These are phyloP conservation scores for Rapana venosa DNA, from an alignment of 2,888 invertebrate genomes.

Conservation along the genomic window DNA sequence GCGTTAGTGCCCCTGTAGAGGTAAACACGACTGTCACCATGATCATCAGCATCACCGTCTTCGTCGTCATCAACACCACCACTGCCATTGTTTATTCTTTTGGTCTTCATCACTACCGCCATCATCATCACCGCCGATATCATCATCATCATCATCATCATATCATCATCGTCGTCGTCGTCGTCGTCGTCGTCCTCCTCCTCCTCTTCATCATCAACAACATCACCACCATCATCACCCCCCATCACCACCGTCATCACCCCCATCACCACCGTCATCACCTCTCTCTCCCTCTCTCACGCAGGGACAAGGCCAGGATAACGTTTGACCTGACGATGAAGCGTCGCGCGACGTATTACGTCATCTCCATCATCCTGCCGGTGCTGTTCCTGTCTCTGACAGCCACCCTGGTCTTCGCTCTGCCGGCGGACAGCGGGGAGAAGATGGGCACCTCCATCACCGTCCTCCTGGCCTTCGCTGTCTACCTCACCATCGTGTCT, in stretches of 20 bases:
- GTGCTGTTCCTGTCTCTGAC: constrained; percentile 54
- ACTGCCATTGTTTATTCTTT: too few species aligned
- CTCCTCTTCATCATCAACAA: background rate
- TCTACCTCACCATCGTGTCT: constrained; percentile 56
- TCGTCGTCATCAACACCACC: too few species aligned
- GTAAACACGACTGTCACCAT: too few species aligned
- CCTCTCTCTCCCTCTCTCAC: background rate
- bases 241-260: too few species aligned
- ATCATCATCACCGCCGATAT: too few species aligned
- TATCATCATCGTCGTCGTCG: too few species aligned
- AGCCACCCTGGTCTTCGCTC: constrained; percentile 53
- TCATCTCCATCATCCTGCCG: constrained; percentile 53
- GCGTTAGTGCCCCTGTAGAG: too few species aligned
- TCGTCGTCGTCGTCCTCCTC: background rate
- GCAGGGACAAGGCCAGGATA: background rate
- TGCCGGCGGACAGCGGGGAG: constrained; percentile 56
- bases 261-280: too few species aligned
- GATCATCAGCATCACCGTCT: too few species aligned
- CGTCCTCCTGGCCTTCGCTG: constrained; percentile 57
- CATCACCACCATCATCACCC: too few species aligned
- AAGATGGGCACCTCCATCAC: constrained; percentile 56
- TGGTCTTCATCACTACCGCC: too few species aligned
- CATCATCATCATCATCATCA: too few species aligned
- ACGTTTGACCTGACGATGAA: constrained; percentile 43
- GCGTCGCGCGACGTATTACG: constrained; percentile 49